Evolutionary conservation across 2,113 vertebrate genomes (phyloP), one percentile per base, ranked within the genome.

Genomic region (Mesocricetus auratus): DNA sequence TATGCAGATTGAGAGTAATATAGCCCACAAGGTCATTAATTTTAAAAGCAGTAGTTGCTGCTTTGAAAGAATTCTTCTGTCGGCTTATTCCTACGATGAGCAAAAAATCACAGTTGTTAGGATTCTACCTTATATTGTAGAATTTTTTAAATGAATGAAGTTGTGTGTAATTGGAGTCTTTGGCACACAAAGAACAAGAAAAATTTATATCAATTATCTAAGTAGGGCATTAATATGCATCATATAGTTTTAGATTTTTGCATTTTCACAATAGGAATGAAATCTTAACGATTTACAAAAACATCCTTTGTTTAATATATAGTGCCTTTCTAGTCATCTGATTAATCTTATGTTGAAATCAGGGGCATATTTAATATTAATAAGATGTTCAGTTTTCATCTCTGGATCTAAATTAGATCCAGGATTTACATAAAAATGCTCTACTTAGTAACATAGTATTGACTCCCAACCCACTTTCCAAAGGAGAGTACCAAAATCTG

Each of bases 11-110:
- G 79, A 12, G 33, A 93, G 71, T 53, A 66, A 69, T 94, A 45
- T 36, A 77, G 50, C 68, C 22, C 87, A 71, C 33, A 91, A 89
- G 24, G 15, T 95, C 71, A 93, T 89, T 94, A 89, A 93, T 78
- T 82, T 86, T 94, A 94, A 4, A 58, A 88, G 33, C 82, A 66
- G 62, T 68, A 89, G 21, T 96, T 89, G 13, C 8, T 93, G 42
- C 71, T 79, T 79, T 94, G 26, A 94, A 95, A 89, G 9, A 78
- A 93, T 60, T 89, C 93, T 24, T 86, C 78, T 71, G 58, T 96
- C 86, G 93, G 21, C 66, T 96, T 95, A 89, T 95, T 94, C 87
- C 29, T 21, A 83, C 66, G 78, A 87, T 74, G 42, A 97, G 81
- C 66, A 91, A 94, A 94, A 95, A 88, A 53, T 91, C 66, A 89